Conservation (phyloP, 1,140 invertebrate species). For the Formica selysi region DNA sequence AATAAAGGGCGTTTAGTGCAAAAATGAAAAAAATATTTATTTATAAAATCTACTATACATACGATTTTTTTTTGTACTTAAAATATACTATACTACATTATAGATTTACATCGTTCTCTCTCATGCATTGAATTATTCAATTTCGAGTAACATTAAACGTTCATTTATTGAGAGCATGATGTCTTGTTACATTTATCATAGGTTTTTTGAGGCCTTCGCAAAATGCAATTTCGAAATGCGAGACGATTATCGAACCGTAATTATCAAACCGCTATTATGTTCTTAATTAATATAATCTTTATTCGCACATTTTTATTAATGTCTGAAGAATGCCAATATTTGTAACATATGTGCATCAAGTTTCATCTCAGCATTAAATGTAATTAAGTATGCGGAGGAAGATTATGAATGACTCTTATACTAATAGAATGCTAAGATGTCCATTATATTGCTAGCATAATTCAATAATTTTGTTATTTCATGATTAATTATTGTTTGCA, state of each 20-base stretch:
- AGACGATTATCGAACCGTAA: neutral
- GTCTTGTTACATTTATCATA: neutral
- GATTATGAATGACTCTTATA: too few species aligned
- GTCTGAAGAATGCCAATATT: too few species aligned
- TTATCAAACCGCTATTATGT: neutral
- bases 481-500: too few species aligned
- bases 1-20: neutral
- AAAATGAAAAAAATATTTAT: neutral
- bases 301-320: neutral
- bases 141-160: neutral
- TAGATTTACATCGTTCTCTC: neutral
- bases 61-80: neutral
- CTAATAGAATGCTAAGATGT: too few species aligned
- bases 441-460: too few species aligned
- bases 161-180: neutral
- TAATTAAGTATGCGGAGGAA: too few species aligned
- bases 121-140: neutral
- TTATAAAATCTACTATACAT: neutral
- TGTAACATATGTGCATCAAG: too few species aligned
- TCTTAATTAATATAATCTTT: neutral
- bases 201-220: neutral
- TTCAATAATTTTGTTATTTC: too few species aligned
- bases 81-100: neutral
- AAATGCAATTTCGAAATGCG: neutral
- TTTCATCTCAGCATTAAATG: too few species aligned